Base-by-base conservation (phyloP, 2,888 invertebrate genomes). In the Lasius fuliginosus region DNA sequence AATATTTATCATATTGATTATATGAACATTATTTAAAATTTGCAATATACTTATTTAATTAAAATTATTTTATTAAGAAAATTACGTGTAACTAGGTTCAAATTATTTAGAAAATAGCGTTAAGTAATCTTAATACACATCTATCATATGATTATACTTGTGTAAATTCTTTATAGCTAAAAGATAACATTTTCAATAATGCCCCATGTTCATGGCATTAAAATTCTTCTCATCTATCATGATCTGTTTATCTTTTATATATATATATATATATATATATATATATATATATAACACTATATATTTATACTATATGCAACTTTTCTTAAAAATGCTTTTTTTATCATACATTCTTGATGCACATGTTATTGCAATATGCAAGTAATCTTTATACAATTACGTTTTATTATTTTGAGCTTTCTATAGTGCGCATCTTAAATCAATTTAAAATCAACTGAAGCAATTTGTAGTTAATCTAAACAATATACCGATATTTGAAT, bases 61-160 rank as follows among this genome's bases (percentile, higher is more conserved):
- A 30, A 46, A 33, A 36, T 64, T 15, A 33, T n/a, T 74, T 74
- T 74, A 74, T 75, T 62, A 18, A 12, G 15, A 64, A 64, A 64
- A 30, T 40, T 15, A 33, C 23, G 30, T 33, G 36, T 36, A 4
- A 36, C 1, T 33, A 33, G 5, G 5, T 36, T 5, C 36, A 36
- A 36, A 4, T 36, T 36, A 36, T 36, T 36, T 36, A 36, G 36
- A 36, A 4, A 5, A 36, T 8, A 6, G 1, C 12, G 8, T 11
- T 73, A 64, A 30, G 42, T 58, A 74, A 62, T 15, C n/a, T 74
- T 64, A 49, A 49, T 75, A 64, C 4, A 49, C 1, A 0, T 75
- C 42, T 15, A 36, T 49, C 46, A 60, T n/a, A 33, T n/a, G 1
- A 46, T 75, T 62, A 46, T n/a, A 3, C 33, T 75, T 30, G 8